phyloP scores from a whole-genome alignment of 2,113 vertebrate species.

The Clarias gariepinus region DNA sequence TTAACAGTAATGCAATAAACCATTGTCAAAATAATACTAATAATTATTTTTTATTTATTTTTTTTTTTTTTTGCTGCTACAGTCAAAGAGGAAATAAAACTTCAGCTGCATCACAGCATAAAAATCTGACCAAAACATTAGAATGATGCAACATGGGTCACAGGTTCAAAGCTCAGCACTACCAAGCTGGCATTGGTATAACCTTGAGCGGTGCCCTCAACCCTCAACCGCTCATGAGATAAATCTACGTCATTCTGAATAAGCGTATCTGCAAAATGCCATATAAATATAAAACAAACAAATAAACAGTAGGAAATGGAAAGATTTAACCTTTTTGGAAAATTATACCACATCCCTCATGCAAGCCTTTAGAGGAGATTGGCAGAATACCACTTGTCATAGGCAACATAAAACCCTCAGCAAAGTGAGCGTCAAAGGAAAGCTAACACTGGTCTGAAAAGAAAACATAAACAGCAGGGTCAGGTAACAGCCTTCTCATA shows the following conservation, averaged over 20 bases:
- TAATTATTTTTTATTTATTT: too few species aligned
- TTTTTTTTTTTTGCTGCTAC: too few species aligned
- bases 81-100: not conserved
- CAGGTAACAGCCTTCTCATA: slow-evolving; percentile 69
- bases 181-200: too few species aligned
- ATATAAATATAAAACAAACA: not conserved
- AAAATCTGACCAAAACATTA: not conserved
- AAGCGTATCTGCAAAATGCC: not conserved
- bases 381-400: slow-evolving; percentile 53
- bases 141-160: not conserved
- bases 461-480: slow-evolving; percentile 59
- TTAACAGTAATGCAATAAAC: not conserved
- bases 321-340: not conserved
- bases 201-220: too few species aligned
- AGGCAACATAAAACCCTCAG: slow-evolving; percentile 63
- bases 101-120: not conserved
- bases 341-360: not conserved
- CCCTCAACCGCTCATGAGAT: too few species aligned
- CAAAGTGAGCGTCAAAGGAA: slow-evolving; percentile 58
- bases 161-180: too few species aligned
- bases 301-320: slow-evolving; percentile 4
- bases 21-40: not conserved
- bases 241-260: too few species aligned
- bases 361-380: not conserved
- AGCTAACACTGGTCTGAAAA: slow-evolving; percentile 63